phyloP scores from a whole-genome alignment of 2,113 vertebrate genomes.

The Prunella himalayana region DNA sequence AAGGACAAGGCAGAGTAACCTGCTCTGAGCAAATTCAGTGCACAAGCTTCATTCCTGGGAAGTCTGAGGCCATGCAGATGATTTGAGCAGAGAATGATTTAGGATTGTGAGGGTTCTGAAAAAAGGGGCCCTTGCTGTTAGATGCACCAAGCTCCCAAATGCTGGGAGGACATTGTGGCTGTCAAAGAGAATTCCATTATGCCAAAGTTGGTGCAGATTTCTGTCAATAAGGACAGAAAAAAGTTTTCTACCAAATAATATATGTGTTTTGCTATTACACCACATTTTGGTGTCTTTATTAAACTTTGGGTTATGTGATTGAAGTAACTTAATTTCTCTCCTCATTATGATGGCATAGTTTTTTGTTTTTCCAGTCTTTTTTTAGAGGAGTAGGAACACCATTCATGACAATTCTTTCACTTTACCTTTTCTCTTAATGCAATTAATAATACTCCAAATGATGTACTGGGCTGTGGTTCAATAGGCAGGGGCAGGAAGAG shows the following conservation, averaged over 20 bases:
- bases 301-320: neutral
- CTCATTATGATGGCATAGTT: neutral
- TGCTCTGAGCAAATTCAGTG: neutral
- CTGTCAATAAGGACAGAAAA: neutral
- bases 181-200: neutral
- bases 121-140: neutral
- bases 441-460: neutral
- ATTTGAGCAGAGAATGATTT: neutral
- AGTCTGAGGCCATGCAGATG: neutral
- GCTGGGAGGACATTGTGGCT: neutral
- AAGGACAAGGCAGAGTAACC: neutral
- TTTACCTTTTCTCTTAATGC: neutral
- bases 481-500: neutral
- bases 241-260: neutral
- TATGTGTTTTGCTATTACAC: neutral
- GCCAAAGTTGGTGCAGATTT: neutral
- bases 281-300: rapidly evolving
- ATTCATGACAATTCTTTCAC: neutral
- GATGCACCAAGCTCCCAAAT: neutral
- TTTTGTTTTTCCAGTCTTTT: neutral
- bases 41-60: neutral
- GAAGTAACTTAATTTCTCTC: neutral
- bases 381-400: neutral
- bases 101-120: neutral
- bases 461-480: neutral